Conservation (phyloP, 2,113 vertebrate genomes). For the Sisor rabdophorus region DNA sequence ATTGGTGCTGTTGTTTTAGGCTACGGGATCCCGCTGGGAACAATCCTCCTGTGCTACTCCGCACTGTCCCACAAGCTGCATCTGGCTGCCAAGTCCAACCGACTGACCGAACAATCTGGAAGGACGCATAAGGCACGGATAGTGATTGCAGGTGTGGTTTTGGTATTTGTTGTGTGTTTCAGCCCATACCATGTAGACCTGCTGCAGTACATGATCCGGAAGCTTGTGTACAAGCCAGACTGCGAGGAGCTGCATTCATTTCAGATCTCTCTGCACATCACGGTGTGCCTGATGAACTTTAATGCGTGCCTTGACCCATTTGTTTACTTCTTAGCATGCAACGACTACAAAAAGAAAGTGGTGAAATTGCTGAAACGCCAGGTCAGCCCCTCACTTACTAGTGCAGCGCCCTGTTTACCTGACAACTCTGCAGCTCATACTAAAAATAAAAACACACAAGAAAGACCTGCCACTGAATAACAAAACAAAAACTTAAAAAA, state of each 20-base stretch:
- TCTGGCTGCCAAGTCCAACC: slow-evolving; percentile 79
- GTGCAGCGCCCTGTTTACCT: slow-evolving; percentile 73
- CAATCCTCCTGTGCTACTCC: slow-evolving; percentile 85
- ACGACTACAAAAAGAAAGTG: slow-evolving; percentile 91
- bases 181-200: slow-evolving; percentile 88
- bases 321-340: slow-evolving; percentile 96
- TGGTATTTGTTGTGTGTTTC: slow-evolving; percentile 88
- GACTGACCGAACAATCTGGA: slow-evolving; percentile 82
- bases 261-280: slow-evolving; percentile 88
- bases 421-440: slow-evolving; percentile 69
- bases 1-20: slow-evolving; percentile 85
- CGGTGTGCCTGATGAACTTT: slow-evolving; percentile 91
- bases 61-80: slow-evolving; percentile 83
- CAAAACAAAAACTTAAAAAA: too few species aligned
- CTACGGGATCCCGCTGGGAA: slow-evolving; percentile 76
- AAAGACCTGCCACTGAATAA: neutral
- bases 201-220: slow-evolving; percentile 90
- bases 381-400: slow-evolving; percentile 82
- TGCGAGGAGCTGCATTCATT: slow-evolving; percentile 76
- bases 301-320: slow-evolving; percentile 94
- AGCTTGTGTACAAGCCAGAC: slow-evolving; percentile 66
- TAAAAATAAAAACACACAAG: neutral
- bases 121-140: slow-evolving; percentile 88
- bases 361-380: slow-evolving; percentile 81
- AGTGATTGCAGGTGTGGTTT: slow-evolving; percentile 86